phyloP scores from a whole-genome alignment of 2,113 vertebrate species.

The Ranitomeya variabilis region DNA sequence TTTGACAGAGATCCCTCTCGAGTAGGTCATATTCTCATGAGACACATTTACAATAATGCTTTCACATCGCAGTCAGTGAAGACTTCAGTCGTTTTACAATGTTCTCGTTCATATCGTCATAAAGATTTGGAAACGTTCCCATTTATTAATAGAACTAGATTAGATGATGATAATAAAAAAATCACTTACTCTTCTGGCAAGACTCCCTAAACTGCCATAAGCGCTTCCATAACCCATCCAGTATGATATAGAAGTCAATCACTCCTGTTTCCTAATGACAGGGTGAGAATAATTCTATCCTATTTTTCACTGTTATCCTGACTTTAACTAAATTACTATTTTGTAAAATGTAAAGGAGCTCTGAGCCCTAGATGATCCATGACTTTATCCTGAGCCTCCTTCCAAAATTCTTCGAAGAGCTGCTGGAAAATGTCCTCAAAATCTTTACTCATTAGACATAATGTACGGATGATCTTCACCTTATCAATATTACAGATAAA shows the following conservation, averaged over 20 bases:
- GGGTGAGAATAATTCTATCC: neutral
- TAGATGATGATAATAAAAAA: constrained; percentile 41
- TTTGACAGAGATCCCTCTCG: neutral
- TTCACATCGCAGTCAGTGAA: neutral
- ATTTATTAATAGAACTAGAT: constrained; percentile 47
- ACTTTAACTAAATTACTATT: constrained; percentile 7
- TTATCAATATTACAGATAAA: neutral
- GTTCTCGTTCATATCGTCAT: constrained; percentile 4
- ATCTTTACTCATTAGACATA: neutral
- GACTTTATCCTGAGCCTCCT: neutral
- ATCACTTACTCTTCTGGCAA: constrained; percentile 49
- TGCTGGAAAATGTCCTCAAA: neutral
- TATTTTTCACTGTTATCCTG: neutral
- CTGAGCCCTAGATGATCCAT: neutral
- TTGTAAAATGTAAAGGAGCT: neutral
- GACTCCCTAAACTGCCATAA: constrained; percentile 38
- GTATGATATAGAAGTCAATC: constrained; percentile 23
- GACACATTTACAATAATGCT: neutral
- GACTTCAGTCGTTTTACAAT: neutral
- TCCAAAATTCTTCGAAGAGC: neutral
- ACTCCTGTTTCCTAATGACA: constrained; percentile 8
- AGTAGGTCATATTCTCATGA: neutral
- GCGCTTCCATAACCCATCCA: neutral
- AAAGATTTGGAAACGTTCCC: constrained; percentile 41
- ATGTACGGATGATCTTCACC: neutral